Evolutionary conservation across 1,140 invertebrate genomes (phyloP).

Genomic region (Archegozetes longisetosus): DNA sequence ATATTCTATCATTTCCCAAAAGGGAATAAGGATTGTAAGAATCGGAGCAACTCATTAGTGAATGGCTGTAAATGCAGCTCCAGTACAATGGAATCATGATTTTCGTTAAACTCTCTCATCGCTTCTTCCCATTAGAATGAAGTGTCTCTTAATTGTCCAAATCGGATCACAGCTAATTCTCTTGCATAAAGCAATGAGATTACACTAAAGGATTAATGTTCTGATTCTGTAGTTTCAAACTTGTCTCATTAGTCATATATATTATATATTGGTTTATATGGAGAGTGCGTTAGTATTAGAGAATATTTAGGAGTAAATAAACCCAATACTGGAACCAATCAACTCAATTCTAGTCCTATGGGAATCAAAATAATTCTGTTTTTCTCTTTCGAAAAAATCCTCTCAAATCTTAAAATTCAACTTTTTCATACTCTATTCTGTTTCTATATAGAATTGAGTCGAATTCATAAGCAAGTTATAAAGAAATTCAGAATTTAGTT

Average conservation of each 20-base stretch:
- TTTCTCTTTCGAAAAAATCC: no score
- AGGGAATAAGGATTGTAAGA: not conserved
- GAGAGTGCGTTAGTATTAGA: not conserved
- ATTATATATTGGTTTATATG: not conserved
- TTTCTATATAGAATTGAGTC: no score
- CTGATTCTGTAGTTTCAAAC: not conserved
- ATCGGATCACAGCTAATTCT: not conserved
- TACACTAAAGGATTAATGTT: not conserved
- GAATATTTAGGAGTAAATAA: no score
- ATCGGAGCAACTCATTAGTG: not conserved
- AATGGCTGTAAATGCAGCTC: not conserved
- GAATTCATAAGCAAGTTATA: no score
- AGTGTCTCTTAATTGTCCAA: not conserved
- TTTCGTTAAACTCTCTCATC: not conserved
- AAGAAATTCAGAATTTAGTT: no score
- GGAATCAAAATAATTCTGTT: no score
- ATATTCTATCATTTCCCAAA: no score
- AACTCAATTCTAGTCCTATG: no score
- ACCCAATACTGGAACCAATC: no score
- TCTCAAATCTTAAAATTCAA: no score
- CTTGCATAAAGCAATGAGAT: not conserved
- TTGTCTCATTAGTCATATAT: not conserved
- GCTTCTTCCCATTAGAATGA: not conserved
- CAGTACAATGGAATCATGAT: not conserved
- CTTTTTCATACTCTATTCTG: no score